These are phyloP conservation scores for Pogonomyrmex californicus DNA, from an alignment of 1,140 invertebrate species.

Conservation along the genomic window DNA sequence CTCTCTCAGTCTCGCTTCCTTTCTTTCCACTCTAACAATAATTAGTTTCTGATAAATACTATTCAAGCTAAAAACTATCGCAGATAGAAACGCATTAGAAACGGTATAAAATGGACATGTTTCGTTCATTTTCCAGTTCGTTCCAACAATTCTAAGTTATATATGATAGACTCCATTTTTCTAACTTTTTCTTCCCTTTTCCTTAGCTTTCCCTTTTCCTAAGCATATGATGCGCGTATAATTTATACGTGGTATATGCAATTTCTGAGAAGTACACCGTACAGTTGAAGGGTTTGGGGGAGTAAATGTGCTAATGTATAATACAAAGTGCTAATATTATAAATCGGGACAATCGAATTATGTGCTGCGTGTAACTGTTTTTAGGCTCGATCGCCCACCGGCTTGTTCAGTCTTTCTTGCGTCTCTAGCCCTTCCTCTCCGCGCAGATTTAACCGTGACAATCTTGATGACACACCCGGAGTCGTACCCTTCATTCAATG, in stretches of 20 bases:
- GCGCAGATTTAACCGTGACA: slow-evolving; percentile 59
- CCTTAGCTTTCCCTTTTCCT: slow-evolving; percentile 62
- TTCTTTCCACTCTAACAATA: slow-evolving; percentile 63
- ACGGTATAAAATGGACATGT: slow-evolving; percentile 86
- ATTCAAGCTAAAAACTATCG: slow-evolving; percentile 83
- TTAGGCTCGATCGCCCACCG: slow-evolving; percentile 76
- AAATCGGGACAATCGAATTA: slow-evolving; percentile 72
- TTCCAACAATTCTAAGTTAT: slow-evolving; percentile 58
- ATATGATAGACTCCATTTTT: slow-evolving; percentile 62
- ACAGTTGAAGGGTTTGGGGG: slow-evolving; percentile 68
- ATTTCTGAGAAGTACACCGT: slow-evolving; percentile 76
- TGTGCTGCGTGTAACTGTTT: slow-evolving; percentile 67
- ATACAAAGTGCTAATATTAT: slow-evolving; percentile 75
- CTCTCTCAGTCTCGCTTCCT: slow-evolving; percentile 16
- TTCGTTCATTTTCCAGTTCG: slow-evolving; percentile 58
- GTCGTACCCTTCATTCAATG: slow-evolving; percentile 86
- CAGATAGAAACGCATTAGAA: slow-evolving; percentile 85
- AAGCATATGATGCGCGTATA: slow-evolving; percentile 70
- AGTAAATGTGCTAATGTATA: slow-evolving; percentile 67
- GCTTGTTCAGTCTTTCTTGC: slow-evolving; percentile 83
- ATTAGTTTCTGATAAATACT: slow-evolving; percentile 83
- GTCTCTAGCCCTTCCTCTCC: slow-evolving; percentile 61
- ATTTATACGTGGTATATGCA: slow-evolving; percentile 69
- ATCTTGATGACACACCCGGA: slow-evolving; percentile 41
- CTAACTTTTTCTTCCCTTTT: slow-evolving; percentile 32